A percentile compares a stretch with the other conserved stretches of the same genome.
Evolutionary conservation across 2,113 vertebrate species (phyloP).

Genomic region (Cyphomyrus plagiostoma): DNA sequence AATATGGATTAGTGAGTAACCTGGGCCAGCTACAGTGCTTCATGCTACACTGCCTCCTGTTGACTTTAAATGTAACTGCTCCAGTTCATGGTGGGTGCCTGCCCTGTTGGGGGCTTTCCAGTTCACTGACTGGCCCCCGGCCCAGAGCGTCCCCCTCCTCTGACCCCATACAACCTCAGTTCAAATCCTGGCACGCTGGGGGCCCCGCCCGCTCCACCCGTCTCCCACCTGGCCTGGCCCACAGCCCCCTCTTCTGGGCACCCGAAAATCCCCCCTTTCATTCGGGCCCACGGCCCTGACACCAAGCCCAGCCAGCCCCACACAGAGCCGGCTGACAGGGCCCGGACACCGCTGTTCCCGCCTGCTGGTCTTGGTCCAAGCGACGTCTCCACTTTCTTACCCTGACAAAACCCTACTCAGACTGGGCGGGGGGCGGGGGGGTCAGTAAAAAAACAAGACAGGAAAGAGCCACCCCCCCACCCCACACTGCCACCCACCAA

Average conservation of each 20-base stretch:
- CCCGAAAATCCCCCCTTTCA: background rate
- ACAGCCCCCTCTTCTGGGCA: constrained; percentile 5
- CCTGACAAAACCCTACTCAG: constrained; percentile 8
- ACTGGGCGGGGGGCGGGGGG: background rate
- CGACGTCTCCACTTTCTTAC: background rate
- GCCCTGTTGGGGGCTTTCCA: constrained; percentile 54
- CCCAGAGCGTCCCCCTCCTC: constrained; percentile 4
- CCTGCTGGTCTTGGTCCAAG: background rate
- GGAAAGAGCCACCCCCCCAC: background rate
- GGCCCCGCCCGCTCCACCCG: constrained; percentile 26
- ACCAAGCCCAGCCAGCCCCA: background rate
- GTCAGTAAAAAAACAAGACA: background rate
- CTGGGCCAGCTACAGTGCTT: background rate
- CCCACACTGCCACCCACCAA: background rate
- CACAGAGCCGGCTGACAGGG: background rate
- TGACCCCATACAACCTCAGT: background rate
- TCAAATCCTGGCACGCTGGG: constrained; percentile 31
- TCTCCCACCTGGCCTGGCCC: constrained; percentile 32
- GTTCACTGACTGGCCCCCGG: constrained; percentile 52
- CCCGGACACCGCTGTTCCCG: background rate
- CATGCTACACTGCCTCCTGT: constrained; percentile 1
- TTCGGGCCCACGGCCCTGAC: background rate
- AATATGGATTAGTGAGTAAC: constrained; percentile 7
- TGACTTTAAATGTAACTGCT: background rate
- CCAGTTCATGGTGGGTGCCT: constrained; percentile 27